phyloP scores from a whole-genome alignment of 2,797 vertebrate genomes.

The Hyperoplus lanceolatus region DNA sequence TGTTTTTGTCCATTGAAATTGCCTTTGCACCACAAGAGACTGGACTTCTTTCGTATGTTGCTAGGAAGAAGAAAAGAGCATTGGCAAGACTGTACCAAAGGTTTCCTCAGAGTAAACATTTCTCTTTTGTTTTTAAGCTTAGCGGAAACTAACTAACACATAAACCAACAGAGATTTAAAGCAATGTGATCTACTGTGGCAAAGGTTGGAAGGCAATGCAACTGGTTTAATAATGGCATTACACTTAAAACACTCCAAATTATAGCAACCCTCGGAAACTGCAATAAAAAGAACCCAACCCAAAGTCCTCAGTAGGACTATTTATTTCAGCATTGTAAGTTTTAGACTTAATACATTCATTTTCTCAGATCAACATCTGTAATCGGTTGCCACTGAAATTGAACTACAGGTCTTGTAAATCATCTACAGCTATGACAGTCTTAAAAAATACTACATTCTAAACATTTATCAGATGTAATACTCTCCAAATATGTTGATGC shows the following conservation, averaged over 20 bases:
- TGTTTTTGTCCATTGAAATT: slow-evolving; percentile 25
- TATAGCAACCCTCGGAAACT: slow-evolving; percentile 21
- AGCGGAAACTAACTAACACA: slow-evolving; percentile 24
- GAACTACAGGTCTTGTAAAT: not conserved
- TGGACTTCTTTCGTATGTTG: slow-evolving; percentile 44
- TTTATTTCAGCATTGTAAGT: slow-evolving; percentile 11
- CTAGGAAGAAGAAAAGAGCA: slow-evolving; percentile 42
- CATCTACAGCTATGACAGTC: not conserved
- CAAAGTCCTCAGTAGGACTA: slow-evolving; percentile 1
- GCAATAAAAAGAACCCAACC: slow-evolving; percentile 5
- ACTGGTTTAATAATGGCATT: slow-evolving; percentile 46
- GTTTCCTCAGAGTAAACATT: slow-evolving; percentile 23
- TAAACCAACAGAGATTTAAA: slow-evolving; percentile 33
- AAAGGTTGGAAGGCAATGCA: slow-evolving; percentile 31
- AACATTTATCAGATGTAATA: slow-evolving; percentile 1
- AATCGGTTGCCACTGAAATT: not conserved
- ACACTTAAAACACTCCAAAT: slow-evolving; percentile 24
- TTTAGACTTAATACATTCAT: slow-evolving; percentile 30
- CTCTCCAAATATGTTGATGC: not conserved
- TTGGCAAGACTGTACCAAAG: slow-evolving; percentile 21
- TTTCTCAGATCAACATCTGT: slow-evolving; percentile 23
- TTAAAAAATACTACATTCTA: not conserved
- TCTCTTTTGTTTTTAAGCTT: slow-evolving; percentile 31
- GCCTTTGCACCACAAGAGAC: slow-evolving; percentile 33
- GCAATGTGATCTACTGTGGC: slow-evolving; percentile 35